These are phyloP conservation scores for Takifugu flavidus DNA, from an alignment of 2,113 vertebrate genomes.

Conservation along the genomic window DNA sequence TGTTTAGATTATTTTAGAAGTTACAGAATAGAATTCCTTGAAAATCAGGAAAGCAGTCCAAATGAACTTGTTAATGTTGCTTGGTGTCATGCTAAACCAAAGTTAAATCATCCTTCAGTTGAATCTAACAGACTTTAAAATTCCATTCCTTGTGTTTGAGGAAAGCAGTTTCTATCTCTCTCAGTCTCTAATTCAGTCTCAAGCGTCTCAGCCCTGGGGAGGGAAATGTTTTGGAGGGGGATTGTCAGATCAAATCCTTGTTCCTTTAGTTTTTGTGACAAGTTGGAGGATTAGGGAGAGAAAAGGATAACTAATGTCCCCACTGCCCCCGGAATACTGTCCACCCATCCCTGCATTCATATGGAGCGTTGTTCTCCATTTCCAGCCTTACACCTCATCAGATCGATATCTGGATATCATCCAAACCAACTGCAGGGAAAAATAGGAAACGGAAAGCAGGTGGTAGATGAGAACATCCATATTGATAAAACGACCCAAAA, in stretches of 20 bases:
- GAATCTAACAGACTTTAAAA: constrained; percentile 34
- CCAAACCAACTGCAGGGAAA: constrained; percentile 43
- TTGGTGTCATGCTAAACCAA: constrained; percentile 44
- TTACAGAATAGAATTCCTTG: not conserved
- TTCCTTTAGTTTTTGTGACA: constrained; percentile 60
- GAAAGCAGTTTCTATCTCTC: constrained; percentile 32
- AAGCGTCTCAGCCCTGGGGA: constrained; percentile 48
- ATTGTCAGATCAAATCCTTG: constrained; percentile 66
- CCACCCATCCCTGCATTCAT: constrained; percentile 51
- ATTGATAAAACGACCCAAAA: constrained; percentile 53
- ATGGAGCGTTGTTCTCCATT: constrained; percentile 38
- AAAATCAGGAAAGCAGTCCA: constrained; percentile 17
- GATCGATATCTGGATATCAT: constrained; percentile 64
- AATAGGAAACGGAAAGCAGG: constrained; percentile 32
- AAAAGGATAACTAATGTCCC: constrained; percentile 56
- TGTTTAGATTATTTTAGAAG: not conserved
- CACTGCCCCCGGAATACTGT: constrained; percentile 33
- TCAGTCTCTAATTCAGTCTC: constrained; percentile 30
- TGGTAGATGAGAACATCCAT: constrained; percentile 43
- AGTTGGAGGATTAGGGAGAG: constrained; percentile 48
- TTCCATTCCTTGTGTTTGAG: constrained; percentile 28
- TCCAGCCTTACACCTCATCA: constrained; percentile 55
- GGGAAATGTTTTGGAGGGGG: constrained; percentile 63
- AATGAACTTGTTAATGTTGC: constrained; percentile 26
- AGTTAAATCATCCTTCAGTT: constrained; percentile 32